phyloP scores from a whole-genome alignment of 2,113 vertebrate genomes.

The Cisticola juncidis region DNA sequence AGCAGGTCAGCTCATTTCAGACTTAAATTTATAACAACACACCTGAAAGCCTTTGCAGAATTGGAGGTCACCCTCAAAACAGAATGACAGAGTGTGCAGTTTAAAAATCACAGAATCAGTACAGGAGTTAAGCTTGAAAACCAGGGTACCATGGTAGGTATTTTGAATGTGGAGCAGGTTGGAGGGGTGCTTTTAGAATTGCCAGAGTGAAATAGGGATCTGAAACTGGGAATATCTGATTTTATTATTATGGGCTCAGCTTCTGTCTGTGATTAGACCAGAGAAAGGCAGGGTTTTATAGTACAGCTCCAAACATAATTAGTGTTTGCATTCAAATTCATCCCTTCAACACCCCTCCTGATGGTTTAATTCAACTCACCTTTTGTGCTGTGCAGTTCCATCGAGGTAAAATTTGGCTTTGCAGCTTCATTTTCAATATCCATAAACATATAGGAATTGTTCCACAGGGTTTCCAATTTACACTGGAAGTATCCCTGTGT shows the following conservation, averaged over 20 bases:
- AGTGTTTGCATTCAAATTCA: not conserved
- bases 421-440: not conserved
- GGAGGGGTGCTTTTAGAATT: not conserved
- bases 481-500: not conserved
- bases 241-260: not conserved
- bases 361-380: not conserved
- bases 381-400: not conserved
- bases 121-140: not conserved
- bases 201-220: not conserved
- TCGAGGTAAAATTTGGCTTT: not conserved
- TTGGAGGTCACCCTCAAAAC: not conserved
- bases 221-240: not conserved
- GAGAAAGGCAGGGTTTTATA: not conserved
- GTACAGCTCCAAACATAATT: not conserved
- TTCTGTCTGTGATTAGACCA: not conserved
- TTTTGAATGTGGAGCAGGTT: not conserved
- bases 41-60: not conserved
- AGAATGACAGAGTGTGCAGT: not conserved
- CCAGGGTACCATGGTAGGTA: not conserved
- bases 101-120: not conserved
- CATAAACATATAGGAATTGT: not conserved
- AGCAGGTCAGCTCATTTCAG: constrained; percentile 11
- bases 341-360: not conserved
- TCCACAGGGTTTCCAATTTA: not conserved
- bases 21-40: not conserved